Conservation (phyloP, 2,888 invertebrate genomes). For the Teleiodes luculella region DNA sequence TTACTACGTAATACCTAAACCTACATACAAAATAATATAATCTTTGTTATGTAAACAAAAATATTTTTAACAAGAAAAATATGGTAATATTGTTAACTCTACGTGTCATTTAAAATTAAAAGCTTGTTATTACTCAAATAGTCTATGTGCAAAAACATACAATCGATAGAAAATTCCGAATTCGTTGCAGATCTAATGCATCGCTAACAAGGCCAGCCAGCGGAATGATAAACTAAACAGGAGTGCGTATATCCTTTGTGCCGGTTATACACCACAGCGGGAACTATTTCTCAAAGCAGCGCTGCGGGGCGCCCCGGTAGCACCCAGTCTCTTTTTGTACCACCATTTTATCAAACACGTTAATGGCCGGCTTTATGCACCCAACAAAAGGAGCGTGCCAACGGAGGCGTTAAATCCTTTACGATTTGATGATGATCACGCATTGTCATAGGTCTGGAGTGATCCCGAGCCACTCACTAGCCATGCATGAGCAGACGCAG, state of each 20-base stretch:
- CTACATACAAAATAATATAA: no score
- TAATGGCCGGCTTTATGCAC: slow-evolving; percentile 75
- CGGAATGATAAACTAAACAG: slow-evolving; percentile 48
- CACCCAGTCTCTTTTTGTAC: slow-evolving; percentile 70
- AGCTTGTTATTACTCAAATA: no score
- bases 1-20: no score
- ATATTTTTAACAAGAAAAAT: no score
- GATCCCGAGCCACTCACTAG: slow-evolving; percentile 43
- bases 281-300: slow-evolving; percentile 60
- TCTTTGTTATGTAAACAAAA: no score
- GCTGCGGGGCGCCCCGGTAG: slow-evolving; percentile 71
- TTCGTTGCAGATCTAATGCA: slow-evolving; percentile 24
- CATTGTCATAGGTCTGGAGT: slow-evolving; percentile 61
- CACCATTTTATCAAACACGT: slow-evolving; percentile 76
- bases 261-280: slow-evolving; percentile 60
- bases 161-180: slow-evolving; percentile 6
- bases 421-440: slow-evolving; percentile 73
- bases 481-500: slow-evolving; percentile 41
- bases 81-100: no score
- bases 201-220: slow-evolving; percentile 47
- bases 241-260: slow-evolving; percentile 47
- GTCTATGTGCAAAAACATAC: neutral
- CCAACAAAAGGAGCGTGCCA: slow-evolving; percentile 77
- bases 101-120: no score
- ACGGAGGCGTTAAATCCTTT: slow-evolving; percentile 79